Evolutionary conservation across 2,113 vertebrate species (phyloP).

Genomic region (Ciconia boyciana): DNA sequence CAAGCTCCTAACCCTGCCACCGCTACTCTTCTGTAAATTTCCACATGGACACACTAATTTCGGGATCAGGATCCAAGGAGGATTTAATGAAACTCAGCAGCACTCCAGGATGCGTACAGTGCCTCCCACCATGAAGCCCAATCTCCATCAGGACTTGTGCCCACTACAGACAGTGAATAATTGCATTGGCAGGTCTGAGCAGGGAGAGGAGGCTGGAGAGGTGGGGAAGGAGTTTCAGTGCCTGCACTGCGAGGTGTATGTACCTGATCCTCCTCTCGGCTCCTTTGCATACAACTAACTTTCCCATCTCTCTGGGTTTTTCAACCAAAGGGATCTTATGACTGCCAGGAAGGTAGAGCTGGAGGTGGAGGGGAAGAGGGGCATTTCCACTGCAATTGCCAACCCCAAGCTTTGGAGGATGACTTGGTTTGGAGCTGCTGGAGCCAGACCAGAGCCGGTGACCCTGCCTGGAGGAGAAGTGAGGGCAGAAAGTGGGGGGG

Average conservation of each 20-base stretch:
- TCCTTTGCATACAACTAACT: not conserved
- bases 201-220: not conserved
- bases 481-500: not conserved
- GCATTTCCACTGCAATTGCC: not conserved
- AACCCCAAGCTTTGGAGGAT: not conserved
- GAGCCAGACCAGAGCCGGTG: not conserved
- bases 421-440: not conserved
- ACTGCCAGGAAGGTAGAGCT: not conserved
- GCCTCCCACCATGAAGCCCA: not conserved
- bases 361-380: fast-evolving
- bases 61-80: not conserved
- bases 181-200: not conserved
- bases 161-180: not conserved
- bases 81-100: not conserved
- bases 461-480: not conserved
- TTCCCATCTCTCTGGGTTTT: not conserved
- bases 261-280: not conserved
- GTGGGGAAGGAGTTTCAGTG: not conserved
- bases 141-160: not conserved
- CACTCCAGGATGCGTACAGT: not conserved
- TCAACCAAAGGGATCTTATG: not conserved
- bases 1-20: not conserved
- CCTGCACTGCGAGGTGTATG: fast-evolving
- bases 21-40: not conserved
- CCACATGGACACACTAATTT: not conserved